These are phyloP conservation scores for Labeo rohita DNA, from an alignment of 2,113 vertebrate species.

Conservation along the genomic window DNA sequence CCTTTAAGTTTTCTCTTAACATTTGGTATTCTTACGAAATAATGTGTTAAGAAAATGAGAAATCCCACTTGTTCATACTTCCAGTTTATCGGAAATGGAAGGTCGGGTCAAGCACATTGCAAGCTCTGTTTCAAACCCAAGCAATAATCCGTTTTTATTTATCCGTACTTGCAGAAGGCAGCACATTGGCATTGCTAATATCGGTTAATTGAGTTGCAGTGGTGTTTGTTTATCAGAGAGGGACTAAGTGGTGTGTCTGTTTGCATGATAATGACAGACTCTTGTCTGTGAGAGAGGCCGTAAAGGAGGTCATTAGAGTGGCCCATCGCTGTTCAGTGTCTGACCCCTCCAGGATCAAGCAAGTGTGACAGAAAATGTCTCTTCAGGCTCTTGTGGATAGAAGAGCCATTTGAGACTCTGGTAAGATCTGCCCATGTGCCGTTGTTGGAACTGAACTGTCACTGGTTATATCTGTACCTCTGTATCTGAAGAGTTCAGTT, in stretches of 20 bases:
- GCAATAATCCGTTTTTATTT: not conserved
- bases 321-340: conserved; percentile 12
- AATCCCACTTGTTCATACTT: not conserved
- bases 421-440: not conserved
- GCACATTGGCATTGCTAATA: conserved; percentile 19
- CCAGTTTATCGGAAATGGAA: not conserved
- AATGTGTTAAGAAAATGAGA: not conserved
- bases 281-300: conserved; percentile 45
- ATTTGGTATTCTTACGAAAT: not conserved
- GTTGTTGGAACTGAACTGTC: not conserved
- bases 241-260: conserved; percentile 44
- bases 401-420: conserved; percentile 9
- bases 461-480: not conserved
- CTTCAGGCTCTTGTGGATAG: not conserved
- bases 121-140: not conserved
- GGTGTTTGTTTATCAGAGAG: conserved; percentile 45
- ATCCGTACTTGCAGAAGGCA: not conserved
- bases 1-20: not conserved
- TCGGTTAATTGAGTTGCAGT: conserved; percentile 48
- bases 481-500: conserved; percentile 7
- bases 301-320: conserved; percentile 30
- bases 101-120: not conserved
- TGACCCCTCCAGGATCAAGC: conserved; percentile 30
- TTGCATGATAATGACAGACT: conserved; percentile 56
- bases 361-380: conserved; percentile 40